phyloP scores from a whole-genome alignment of 2,113 vertebrate species.

The Gavia stellata region DNA sequence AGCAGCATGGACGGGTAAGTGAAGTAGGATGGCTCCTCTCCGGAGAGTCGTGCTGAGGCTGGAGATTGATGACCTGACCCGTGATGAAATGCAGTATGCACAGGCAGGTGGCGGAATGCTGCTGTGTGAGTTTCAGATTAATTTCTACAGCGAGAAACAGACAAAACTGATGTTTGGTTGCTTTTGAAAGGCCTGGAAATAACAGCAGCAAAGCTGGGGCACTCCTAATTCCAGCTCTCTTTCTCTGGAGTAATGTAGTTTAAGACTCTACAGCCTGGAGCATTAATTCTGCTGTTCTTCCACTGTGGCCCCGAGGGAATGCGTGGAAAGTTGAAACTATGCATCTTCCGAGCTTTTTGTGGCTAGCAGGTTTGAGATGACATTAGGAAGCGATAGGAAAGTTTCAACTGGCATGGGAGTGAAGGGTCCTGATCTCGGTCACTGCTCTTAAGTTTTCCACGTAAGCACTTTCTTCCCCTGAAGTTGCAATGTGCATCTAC shows the following conservation, averaged over 20 bases:
- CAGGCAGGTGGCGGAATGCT: slow-evolving; percentile 39
- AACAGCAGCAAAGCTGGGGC: not conserved
- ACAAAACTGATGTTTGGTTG: not conserved
- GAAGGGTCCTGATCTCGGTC: not conserved
- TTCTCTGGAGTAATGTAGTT: not conserved
- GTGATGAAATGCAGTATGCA: not conserved
- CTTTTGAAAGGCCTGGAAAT: not conserved
- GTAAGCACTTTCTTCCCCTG: not conserved
- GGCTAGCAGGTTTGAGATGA: not conserved
- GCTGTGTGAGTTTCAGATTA: not conserved
- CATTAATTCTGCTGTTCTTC: not conserved
- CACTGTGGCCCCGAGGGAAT: not conserved
- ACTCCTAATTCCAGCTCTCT: not conserved
- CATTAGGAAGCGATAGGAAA: not conserved
- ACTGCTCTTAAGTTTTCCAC: not conserved
- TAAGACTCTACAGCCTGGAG: not conserved
- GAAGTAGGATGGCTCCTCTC: not conserved
- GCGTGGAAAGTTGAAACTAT: not conserved
- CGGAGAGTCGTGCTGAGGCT: not conserved
- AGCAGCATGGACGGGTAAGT: not conserved
- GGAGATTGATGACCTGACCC: not conserved
- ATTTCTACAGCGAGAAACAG: not conserved
- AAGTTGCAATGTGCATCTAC: not conserved
- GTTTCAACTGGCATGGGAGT: not conserved
- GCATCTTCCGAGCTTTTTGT: not conserved